These are phyloP conservation scores for Amiota communis DNA, from an alignment of 2,888 invertebrate genomes.

Conservation along the genomic window DNA sequence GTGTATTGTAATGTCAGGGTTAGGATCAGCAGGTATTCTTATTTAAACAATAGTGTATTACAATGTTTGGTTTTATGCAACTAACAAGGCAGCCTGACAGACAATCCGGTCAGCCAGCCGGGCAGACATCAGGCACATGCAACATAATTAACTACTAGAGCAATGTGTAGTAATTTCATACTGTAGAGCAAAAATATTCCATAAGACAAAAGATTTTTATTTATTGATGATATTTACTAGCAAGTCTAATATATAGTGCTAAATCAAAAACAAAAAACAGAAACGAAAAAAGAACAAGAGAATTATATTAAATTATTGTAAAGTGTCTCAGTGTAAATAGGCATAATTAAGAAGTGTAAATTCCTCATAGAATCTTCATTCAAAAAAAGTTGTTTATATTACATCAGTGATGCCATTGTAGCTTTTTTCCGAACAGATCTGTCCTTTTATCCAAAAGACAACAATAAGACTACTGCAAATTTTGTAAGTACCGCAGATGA, in stretches of 20 bases:
- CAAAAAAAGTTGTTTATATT: too few relatives aligned
- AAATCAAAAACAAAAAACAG: background rate
- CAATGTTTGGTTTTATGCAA: too few relatives aligned
- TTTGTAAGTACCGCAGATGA: too few relatives aligned
- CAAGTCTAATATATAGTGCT: background rate
- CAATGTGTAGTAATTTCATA: constrained; percentile 45
- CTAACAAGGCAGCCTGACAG: too few relatives aligned
- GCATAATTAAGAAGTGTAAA: constrained; percentile 8
- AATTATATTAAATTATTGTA: background rate
- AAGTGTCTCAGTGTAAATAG: constrained; percentile 19
- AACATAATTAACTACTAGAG: constrained; percentile 42
- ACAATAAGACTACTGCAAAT: too few relatives aligned
- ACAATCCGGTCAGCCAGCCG: too few relatives aligned
- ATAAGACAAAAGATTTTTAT: constrained; percentile 15
- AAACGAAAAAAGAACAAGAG: background rate
- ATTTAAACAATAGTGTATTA: too few relatives aligned
- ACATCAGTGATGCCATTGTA: too few relatives aligned
- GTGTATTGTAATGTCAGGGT: too few relatives aligned
- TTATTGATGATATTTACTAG: constrained; percentile 23
- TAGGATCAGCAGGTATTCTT: too few relatives aligned
- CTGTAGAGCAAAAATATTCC: background rate
- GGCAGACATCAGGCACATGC: constrained; percentile 41
- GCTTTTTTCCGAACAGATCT: too few relatives aligned
- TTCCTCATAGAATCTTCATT: constrained; percentile 48
- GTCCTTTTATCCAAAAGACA: too few relatives aligned